Evolutionary conservation across 2,888 invertebrate species (phyloP), one percentile per base, ranked within the genome.

Genomic region (Notodonta ziczac): DNA sequence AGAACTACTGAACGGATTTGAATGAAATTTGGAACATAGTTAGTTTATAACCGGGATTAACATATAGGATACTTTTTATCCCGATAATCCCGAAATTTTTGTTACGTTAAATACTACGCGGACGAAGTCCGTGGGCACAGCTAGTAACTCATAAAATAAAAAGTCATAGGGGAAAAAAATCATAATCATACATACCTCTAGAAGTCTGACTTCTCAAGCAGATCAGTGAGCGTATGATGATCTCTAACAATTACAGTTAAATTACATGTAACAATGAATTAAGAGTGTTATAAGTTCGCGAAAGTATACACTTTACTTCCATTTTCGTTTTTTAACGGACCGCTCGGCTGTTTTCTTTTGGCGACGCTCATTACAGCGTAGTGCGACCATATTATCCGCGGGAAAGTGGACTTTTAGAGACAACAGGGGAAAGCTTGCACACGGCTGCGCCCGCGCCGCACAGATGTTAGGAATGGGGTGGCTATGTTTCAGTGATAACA

Each of bases 271-370:
- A 52, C 52, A 32, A 52, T n/a, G 52, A 52, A 52, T 52, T 32
- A 52, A 50, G 32, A 52, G 52, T 54, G 54, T 54, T 54, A 53
- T 54, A 39, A 60, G 40, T 53, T 72, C 66, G 77, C 70, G 85
- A 87, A 86, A 87, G 84, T 70, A 14, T 14, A 44, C 46, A 58
- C 14, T 24, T 55, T 9, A 24, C 12, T 4, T 77, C 58, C 61
- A 46, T 51, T 59, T 57, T 69, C 62, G 14, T 55, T 76, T 82
- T 75, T 80, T 82, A 79, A 81, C 59, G 65, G 65, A 73, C 75
- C 78, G 78, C 70, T 74, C 74, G 78, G 65, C 72, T 73, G 79
- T 71, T 74, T 76, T 88, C 87, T 88, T 85, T 85, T 80, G 81
- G 83, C 76, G 74, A 81, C 78, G 81, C 79, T 85, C 73, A 78